Conservation (phyloP, 1,140 invertebrate genomes). For the Drosophila seguyi region DNA sequence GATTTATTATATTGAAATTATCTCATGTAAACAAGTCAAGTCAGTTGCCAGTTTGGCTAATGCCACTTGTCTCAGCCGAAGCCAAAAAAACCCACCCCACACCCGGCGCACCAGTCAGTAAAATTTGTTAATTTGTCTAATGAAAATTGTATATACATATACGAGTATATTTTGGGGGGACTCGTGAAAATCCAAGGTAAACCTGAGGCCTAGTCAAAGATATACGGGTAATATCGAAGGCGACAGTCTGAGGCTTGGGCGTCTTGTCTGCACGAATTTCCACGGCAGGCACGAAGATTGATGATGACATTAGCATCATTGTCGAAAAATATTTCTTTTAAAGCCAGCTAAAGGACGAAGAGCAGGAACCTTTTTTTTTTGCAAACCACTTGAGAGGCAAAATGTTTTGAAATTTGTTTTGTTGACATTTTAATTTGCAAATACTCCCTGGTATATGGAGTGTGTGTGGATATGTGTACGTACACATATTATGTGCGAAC, state of each 20-base stretch:
- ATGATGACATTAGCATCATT: conserved; percentile 85
- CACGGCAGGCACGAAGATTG: conserved; percentile 77
- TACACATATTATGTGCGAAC: conserved; percentile 40
- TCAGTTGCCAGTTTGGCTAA: conserved; percentile 74
- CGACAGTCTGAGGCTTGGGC: conserved; percentile 56
- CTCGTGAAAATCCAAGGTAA: conserved; percentile 40
- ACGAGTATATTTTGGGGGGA: conserved; percentile 5
- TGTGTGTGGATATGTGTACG: conserved; percentile 7
- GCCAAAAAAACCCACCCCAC: conserved; percentile 17
- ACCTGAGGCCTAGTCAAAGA: conserved; percentile 58
- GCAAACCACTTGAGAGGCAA: conserved; percentile 41
- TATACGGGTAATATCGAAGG: conserved; percentile 54
- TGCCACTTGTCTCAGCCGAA: conserved; percentile 70
- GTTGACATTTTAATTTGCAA: conserved; percentile 83
- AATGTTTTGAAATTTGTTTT: conserved; percentile 76
- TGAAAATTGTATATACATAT: conserved; percentile 61
- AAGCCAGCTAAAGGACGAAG: conserved; percentile 53
- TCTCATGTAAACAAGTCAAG: conserved; percentile 84
- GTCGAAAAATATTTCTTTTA: conserved; percentile 74
- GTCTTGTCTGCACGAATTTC: conserved; percentile 52
- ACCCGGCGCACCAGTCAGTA: conserved; percentile 38
- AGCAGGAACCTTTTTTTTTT: conserved; percentile 55
- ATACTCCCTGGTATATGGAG: conserved; percentile 53
- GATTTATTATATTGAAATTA: conserved; percentile 84
- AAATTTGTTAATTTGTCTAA: conserved; percentile 84